Conservation (phyloP, 2,797 vertebrate genomes). For the Trichosurus vulpecula region DNA sequence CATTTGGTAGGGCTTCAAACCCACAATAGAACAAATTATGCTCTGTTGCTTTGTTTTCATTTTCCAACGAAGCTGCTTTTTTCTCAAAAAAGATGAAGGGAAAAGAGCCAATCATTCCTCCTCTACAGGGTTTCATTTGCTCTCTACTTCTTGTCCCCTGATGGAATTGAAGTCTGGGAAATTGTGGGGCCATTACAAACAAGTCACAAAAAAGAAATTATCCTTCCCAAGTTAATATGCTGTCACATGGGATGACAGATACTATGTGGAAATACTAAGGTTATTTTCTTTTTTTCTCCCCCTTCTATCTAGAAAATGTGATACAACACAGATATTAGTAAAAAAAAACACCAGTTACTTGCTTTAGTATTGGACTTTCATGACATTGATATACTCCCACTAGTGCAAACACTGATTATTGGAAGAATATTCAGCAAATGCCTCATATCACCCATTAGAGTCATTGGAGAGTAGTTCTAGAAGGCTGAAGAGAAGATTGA, state of each 20-base stretch:
- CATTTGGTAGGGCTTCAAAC: conserved; percentile 29
- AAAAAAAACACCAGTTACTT: background rate
- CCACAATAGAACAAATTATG: background rate
- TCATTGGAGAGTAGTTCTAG: background rate
- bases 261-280: background rate
- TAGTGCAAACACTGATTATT: background rate
- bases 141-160: background rate
- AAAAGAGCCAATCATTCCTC: background rate
- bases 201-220: conserved; percentile 33
- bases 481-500: background rate
- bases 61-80: background rate
- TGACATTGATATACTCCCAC: background rate
- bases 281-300: no score
- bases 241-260: background rate
- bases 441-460: background rate
- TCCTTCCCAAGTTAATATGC: background rate
- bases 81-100: background rate
- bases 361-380: background rate
- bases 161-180: conserved; percentile 12
- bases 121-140: background rate
- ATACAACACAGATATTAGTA: background rate
- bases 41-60: background rate
- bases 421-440: background rate
- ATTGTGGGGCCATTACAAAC: conserved; percentile 1
- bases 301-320: background rate